Base-by-base conservation (phyloP, 2,888 invertebrate genomes). In the Melanostoma scalare region DNA sequence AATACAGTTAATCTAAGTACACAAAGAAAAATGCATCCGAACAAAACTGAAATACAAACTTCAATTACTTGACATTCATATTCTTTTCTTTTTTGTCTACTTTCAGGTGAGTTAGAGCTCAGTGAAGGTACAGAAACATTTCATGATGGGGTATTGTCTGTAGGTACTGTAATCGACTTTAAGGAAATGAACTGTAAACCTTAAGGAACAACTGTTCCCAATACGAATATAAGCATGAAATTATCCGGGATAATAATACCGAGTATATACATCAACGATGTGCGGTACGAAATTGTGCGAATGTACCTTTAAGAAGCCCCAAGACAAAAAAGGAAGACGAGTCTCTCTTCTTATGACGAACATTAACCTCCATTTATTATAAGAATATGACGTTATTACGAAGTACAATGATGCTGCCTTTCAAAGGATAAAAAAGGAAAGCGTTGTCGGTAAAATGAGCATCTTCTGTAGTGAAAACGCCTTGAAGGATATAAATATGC, bases 141-240 rank as follows among this genome's bases (percentile, higher is more conserved):
- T n/a, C n/a, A n/a, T n/a, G n/a, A n/a, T n/a, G 58, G 58, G 58
- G 44, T 6, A 4, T 42, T 44, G 36, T 56, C 38, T 6, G 5
- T 58, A 36, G 56, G 46, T 48, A 52, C 58, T 48, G 42, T 75
- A 75, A 75, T 69, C 80, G 67, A 65, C 60, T 67, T 72, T 42
- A 53, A 71, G 72, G 71, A 71, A 80, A 65, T 76, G 65, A 80
- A 80, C 63, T 80, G 60, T 55, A 30, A 75, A 40, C 80, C 53
- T 53, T 35, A 48, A 55, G 52, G 80, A 65, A 71, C 68, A 69
- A 44, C 35, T 30, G 65, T 67, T 65, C 60, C 58, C 53, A 80
- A 75, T 69, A 44, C 53, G 42, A 50, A 6, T 30, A 71, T 48
- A 75, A 76, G 48, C 60, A 42, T 44, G 53, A 74, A 72, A 65